phyloP scores from a whole-genome alignment of 2,888 invertebrate species.

The Watsonalla binaria region DNA sequence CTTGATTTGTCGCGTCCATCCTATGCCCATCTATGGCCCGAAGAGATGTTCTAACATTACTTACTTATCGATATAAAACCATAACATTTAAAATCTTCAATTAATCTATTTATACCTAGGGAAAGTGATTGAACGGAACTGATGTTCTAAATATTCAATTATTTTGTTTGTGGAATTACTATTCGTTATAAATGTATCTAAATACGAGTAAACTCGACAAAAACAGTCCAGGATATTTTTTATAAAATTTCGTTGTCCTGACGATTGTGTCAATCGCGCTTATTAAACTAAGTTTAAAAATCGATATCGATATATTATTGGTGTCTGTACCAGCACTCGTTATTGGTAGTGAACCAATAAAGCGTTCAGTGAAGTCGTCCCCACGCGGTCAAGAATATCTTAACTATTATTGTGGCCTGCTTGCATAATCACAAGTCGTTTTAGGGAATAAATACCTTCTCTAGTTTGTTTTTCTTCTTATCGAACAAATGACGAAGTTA shows the following conservation, averaged over 20 bases:
- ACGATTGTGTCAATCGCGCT: too few species aligned
- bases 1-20: constrained; percentile 76
- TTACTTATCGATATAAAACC: constrained; percentile 4
- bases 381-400: constrained; percentile 64
- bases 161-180: too few species aligned
- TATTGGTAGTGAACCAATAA: constrained; percentile 53
- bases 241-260: too few species aligned
- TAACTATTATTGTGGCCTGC: constrained; percentile 52
- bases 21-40: constrained; percentile 48
- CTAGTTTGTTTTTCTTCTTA: constrained; percentile 16
- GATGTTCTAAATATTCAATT: too few species aligned
- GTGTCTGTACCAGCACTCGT: constrained; percentile 15
- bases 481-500: not conserved
- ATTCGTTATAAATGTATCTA: too few species aligned
- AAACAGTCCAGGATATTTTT: too few species aligned
- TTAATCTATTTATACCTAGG: too few species aligned
- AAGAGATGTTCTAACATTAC: constrained; percentile 19
- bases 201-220: too few species aligned
- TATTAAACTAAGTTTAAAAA: constrained; percentile 3
- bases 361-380: constrained; percentile 52
- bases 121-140: too few species aligned
- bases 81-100: too few species aligned
- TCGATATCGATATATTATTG: constrained; percentile 10
- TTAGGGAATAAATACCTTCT: constrained; percentile 17
- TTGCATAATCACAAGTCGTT: constrained; percentile 52